Evolutionary conservation across 1,140 invertebrate genomes (phyloP).

Genomic region (Brachionus angularis): DNA sequence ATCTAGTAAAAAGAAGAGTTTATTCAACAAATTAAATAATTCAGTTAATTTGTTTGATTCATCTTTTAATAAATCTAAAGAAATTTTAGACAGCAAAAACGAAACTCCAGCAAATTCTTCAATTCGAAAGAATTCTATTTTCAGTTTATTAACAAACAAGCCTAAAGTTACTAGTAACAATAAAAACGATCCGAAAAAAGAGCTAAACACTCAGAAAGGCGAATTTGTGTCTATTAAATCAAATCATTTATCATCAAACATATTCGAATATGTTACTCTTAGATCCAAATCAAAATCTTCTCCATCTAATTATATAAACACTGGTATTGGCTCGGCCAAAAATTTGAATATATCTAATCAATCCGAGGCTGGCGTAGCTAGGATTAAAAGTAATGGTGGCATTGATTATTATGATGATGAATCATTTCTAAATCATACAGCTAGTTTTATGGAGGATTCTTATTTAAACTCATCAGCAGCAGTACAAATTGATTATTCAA

Average conservation of each 20-base stretch:
- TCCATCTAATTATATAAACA: background rate
- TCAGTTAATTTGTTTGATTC: background rate
- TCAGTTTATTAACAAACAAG: slow-evolving; percentile 16
- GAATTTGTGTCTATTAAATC: too few relatives aligned
- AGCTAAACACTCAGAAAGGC: too few relatives aligned
- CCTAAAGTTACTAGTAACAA: background rate
- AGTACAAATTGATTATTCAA: background rate
- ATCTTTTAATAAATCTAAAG: background rate
- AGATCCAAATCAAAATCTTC: slow-evolving; percentile 17
- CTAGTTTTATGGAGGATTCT: background rate
- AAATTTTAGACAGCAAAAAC: background rate
- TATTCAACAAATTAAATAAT: slow-evolving; percentile 24
- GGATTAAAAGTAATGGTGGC: slow-evolving; percentile 18
- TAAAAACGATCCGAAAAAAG: too few relatives aligned
- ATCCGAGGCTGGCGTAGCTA: too few relatives aligned
- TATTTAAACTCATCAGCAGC: background rate
- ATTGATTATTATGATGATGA: background rate
- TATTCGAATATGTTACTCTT: background rate
- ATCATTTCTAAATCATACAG: slow-evolving; percentile 2
- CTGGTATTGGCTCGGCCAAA: background rate
- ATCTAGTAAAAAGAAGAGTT: slow-evolving; percentile 29
- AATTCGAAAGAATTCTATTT: slow-evolving; percentile 10
- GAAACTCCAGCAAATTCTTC: background rate
- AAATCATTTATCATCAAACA: too few relatives aligned
- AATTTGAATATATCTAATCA: too few relatives aligned